Evolutionary conservation across 2,797 vertebrate genomes (phyloP).

Genomic region (Valencia hispanica): DNA sequence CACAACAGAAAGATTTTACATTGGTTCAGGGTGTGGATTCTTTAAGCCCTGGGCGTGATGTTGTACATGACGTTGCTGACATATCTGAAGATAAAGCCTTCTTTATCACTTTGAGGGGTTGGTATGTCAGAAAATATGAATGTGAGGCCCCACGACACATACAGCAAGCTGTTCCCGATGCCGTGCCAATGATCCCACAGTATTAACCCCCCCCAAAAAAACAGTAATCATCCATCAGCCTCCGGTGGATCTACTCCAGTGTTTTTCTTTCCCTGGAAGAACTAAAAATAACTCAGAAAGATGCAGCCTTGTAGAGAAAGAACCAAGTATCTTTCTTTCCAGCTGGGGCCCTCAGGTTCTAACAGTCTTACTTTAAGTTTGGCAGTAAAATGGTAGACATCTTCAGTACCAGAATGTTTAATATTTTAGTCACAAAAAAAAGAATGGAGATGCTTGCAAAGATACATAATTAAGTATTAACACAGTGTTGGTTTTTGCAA

Average conservation of each 20-base stretch:
- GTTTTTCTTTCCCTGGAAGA: not conserved
- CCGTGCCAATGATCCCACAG: not conserved
- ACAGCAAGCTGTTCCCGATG: not conserved
- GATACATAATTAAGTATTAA: not conserved
- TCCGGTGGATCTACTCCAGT: not conserved
- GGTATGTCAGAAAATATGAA: not conserved
- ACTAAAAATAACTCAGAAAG: not conserved
- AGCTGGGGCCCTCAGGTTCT: not conserved
- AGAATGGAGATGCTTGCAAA: not conserved
- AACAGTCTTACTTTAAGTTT: not conserved
- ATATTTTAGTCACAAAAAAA: not conserved
- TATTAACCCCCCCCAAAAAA: not conserved
- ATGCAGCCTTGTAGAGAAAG: not conserved
- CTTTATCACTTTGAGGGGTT: not conserved
- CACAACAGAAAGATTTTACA: not conserved
- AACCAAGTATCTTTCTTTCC: not conserved
- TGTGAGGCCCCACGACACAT: not conserved
- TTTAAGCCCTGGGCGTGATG: not conserved
- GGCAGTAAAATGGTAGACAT: not conserved
- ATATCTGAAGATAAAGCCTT: slow-evolving; percentile 1
- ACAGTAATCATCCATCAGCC: not conserved
- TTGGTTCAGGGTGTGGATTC: not conserved
- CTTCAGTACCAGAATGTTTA: not conserved
- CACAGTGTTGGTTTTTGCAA: not conserved
- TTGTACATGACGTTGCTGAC: not conserved